phyloP scores from a whole-genome alignment of 1,140 invertebrate species.

The Camponotus pennsylvanicus region DNA sequence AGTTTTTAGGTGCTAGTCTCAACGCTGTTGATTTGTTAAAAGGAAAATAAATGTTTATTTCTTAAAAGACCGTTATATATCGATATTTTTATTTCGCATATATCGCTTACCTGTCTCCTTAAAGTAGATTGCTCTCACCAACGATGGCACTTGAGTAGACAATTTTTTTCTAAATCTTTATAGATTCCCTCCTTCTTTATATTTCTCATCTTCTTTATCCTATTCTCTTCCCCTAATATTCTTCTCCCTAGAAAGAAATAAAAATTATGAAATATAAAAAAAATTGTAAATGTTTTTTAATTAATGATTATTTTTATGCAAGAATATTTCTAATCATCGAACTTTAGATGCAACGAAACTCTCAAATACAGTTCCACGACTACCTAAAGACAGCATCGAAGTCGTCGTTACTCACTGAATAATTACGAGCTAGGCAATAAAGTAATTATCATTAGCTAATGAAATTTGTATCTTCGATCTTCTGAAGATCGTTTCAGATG shows the following conservation, averaged over 20 bases:
- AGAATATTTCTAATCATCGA: not conserved
- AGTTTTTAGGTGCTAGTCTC: conserved; percentile 73
- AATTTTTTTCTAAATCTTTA: not conserved
- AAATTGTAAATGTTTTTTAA: not conserved
- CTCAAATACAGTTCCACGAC: not conserved
- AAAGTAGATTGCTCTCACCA: not conserved
- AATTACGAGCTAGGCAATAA: conserved; percentile 55
- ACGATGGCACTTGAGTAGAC: not conserved
- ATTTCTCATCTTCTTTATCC: not conserved
- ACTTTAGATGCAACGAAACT: too few species aligned
- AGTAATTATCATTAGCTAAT: conserved; percentile 66
- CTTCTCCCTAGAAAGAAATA: not conserved
- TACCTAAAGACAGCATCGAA: not conserved
- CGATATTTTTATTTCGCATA: not conserved
- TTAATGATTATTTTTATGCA: not conserved
- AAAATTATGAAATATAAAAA: conserved; percentile 6
- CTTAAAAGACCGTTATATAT: conserved; percentile 64
- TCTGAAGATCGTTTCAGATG: not conserved
- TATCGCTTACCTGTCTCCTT: not conserved
- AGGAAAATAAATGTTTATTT: conserved; percentile 77
- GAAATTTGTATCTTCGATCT: conserved; percentile 35
- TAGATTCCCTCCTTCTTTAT: not conserved
- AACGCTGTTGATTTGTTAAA: conserved; percentile 77
- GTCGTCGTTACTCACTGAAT: not conserved
- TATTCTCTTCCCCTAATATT: too few species aligned